A percentile compares a stretch with the other conserved stretches of the same genome.
Conservation (phyloP, 2,797 vertebrate species). For the Cacajao melanocephalus region DNA sequence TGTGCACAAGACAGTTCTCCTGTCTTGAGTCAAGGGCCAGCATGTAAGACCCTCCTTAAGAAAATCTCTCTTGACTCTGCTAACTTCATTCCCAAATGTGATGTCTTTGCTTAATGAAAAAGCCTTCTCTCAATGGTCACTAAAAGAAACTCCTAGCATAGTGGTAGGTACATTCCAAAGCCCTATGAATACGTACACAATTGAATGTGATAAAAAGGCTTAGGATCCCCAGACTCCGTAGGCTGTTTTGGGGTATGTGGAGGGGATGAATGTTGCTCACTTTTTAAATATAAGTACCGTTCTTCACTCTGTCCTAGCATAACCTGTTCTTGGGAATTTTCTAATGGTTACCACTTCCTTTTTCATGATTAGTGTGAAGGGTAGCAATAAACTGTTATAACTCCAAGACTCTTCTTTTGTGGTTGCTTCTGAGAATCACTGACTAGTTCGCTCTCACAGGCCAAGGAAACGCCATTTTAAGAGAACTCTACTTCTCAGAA, state of each 20-base stretch:
- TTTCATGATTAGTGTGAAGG: conserved; percentile 13
- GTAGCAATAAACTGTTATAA: background rate
- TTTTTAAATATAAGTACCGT: background rate
- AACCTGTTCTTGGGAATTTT: conserved; percentile 62
- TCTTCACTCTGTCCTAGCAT: background rate
- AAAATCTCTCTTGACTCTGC: background rate
- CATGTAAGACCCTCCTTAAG: background rate
- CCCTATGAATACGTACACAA: background rate
- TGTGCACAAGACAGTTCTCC: background rate
- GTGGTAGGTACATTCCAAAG: background rate
- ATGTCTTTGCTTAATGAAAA: background rate
- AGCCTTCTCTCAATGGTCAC: background rate
- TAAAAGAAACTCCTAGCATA: background rate
- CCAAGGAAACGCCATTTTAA: conserved; percentile 61
- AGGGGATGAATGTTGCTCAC: background rate
- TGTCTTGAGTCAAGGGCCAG: background rate
- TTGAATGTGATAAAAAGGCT: background rate
- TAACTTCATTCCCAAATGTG: background rate
- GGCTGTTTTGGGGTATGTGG: background rate
- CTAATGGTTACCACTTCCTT: conserved; percentile 60
- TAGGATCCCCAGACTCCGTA: background rate
- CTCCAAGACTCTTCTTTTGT: conserved; percentile 51
- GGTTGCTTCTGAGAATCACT: conserved; percentile 65
- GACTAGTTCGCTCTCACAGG: conserved; percentile 13
- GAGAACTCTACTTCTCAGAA: conserved; percentile 64